These are phyloP conservation scores for Reinhardtius hippoglossoides DNA, from an alignment of 2,113 vertebrate genomes.

Conservation along the genomic window DNA sequence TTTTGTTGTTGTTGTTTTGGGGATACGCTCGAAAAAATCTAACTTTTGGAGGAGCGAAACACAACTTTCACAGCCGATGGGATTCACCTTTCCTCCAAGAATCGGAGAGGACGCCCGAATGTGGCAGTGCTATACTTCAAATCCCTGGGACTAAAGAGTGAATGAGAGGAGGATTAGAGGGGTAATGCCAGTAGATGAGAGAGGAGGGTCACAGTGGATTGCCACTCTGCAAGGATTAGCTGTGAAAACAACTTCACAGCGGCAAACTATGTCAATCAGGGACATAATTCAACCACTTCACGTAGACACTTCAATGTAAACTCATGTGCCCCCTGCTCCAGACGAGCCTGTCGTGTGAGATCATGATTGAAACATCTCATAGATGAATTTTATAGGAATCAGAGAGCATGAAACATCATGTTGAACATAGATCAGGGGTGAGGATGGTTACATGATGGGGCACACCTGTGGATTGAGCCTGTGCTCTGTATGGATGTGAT, in stretches of 20 bases:
- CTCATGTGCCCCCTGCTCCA: not conserved
- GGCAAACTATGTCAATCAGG: constrained; percentile 70
- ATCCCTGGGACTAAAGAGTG: constrained; percentile 82
- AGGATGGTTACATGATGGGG: constrained; percentile 14
- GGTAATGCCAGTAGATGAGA: constrained; percentile 86
- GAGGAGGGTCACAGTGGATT: constrained; percentile 78
- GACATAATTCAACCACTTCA: constrained; percentile 46
- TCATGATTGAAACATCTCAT: not conserved
- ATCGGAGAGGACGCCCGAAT: constrained; percentile 57
- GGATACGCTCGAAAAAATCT: not conserved
- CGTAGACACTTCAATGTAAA: not conserved
- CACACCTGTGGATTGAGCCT: constrained; percentile 67
- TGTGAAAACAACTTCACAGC: constrained; percentile 75
- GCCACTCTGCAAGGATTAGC: constrained; percentile 85
- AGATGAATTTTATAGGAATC: not conserved
- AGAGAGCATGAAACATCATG: not conserved
- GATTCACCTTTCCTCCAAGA: constrained; percentile 58
- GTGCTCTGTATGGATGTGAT: constrained; percentile 16
- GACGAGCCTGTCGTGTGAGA: too few species aligned
- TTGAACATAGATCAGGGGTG: not conserved
- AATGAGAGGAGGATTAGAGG: constrained; percentile 86
- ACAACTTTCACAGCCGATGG: constrained; percentile 6
- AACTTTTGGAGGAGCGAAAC: constrained; percentile 11
- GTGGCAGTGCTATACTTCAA: constrained; percentile 74
- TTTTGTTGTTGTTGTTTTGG: constrained; percentile 10